Base-by-base conservation (phyloP, 2,888 invertebrate genomes). In the Drepana falcataria region DNA sequence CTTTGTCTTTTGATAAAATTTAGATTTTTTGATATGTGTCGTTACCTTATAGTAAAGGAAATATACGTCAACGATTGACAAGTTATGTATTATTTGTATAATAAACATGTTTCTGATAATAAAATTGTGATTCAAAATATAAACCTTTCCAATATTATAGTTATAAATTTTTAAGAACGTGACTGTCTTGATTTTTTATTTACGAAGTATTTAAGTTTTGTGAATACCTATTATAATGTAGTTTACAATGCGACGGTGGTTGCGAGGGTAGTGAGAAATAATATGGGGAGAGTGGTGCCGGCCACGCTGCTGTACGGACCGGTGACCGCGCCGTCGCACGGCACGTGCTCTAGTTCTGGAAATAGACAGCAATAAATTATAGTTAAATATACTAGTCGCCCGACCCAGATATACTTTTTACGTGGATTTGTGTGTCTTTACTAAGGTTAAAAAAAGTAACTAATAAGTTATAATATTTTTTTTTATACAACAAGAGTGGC, bases 281-380 rank as follows among this genome's bases (percentile, higher is more conserved):
- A 72, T 49, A 90, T 71, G 0, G 91, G 90, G 33, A 90, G 69
- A 5, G 83, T 83, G 0, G 89, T 88, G 21, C 87, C 88, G 0
- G 90, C 91, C 0, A 89, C 86, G 63, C 91, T 91, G 71, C 91
- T 91, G 66, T 91, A 89, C 0, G 89, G 91, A 0, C 91, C 91
- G 0, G 91, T 91, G 2, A 91, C 91, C 2, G 91, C 91, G 3
- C 91, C 85, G 54, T 91, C 91, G 58, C 91, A 91, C 2, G 91
- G 91, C 6, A 84, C 87, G 53, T 83, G 87, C 63, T 90, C 90
- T 71, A 91, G 59, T 75, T 88, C 91, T 91, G 83, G 55, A 86
- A 85, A 55, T 52, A 48, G n/a, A 47, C 53, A 21, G 3, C 35
- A 48, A 58, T 49, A 47, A 55, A 53, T n/a, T 55, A 34, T 21